Evolutionary conservation across 1,140 invertebrate species (phyloP), one percentile per base, ranked within the genome.

Genomic region (Caenorhabditis brenneri): DNA sequence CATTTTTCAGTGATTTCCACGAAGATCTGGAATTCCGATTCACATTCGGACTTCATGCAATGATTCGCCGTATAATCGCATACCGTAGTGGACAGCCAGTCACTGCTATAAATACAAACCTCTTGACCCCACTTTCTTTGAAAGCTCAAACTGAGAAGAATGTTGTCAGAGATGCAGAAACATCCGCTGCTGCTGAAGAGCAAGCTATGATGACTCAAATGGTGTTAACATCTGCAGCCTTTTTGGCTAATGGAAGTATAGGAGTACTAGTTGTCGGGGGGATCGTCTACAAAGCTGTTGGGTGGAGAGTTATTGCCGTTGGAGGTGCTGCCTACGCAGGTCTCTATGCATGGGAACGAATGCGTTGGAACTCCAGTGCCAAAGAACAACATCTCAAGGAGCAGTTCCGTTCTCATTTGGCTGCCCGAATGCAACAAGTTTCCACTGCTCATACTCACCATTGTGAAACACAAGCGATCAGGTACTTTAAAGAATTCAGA

Each of bases 401-500:
- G 49, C 98, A 99, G 92, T 99, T 99, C 92, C 96, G 98, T 19
- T 93, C 94, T 80, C 97, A 99, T 92, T 96, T 96, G 46, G 95
- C 96, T 36, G 94, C 95, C 88, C 98, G 99, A 92, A 93, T 99
- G 65, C 93, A 95, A 89, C 93, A 98, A 83, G 98, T 99, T 90
- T 96, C 99, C 16, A 96, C 98, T 92, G 93, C 99, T 42, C 99
- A 97, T 22, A 98, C 96, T 60, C 95, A 96, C 29, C 99, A 99
- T 92, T 99, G 97, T 91, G 98, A 97, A 91, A 96, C 98, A 91
- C 97, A 99, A 94, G 97, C 98, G 86, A 95, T 97, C 91, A 95
- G 97, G 95, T 96, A 90, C 93, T 94, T 69, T 12, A 7, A 33
- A 7, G 16, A 74, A 22, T 29, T 55, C 22, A 29, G 22, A n/a